Evolutionary conservation across 2,888 invertebrate species (phyloP).

Genomic region (Cantharis rustica): DNA sequence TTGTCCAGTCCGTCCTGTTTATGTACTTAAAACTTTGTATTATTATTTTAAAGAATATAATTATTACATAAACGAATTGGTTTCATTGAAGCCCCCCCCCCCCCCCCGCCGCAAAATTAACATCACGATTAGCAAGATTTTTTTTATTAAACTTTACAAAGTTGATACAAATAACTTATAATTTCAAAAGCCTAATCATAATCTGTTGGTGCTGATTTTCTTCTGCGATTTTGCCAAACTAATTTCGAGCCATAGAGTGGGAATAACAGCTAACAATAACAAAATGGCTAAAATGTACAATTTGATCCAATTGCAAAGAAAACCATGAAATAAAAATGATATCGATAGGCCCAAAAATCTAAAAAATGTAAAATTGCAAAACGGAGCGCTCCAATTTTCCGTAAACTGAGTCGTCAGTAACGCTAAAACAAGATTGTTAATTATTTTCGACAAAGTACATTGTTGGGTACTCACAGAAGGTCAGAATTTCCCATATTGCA

Average conservation of each 20-base stretch:
- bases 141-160: conserved; percentile 1
- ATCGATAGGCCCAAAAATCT: conserved; percentile 66
- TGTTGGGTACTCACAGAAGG: conserved; percentile 55
- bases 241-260: conserved; percentile 61
- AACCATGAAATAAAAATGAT: conserved; percentile 67
- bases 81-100: not conserved
- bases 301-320: conserved; percentile 62
- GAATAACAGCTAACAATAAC: conserved; percentile 59
- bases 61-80: not conserved
- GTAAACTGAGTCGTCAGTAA: conserved; percentile 53
- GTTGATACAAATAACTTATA: not conserved
- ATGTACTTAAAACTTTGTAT: conserved; percentile 3
- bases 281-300: conserved; percentile 57
- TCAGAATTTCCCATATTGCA: conserved; percentile 80
- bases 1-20: not conserved
- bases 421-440: conserved; percentile 45
- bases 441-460: not conserved
- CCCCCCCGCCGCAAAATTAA: not conserved
- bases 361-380: conserved; percentile 61
- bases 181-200: conserved; percentile 40
- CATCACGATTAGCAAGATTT: not conserved
- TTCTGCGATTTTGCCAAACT: conserved; percentile 42
- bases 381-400: conserved; percentile 58
- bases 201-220: conserved; percentile 38
- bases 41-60: conserved; percentile 1